Conservation (phyloP, 2,797 vertebrate species). For the Neoniphon sammara region DNA sequence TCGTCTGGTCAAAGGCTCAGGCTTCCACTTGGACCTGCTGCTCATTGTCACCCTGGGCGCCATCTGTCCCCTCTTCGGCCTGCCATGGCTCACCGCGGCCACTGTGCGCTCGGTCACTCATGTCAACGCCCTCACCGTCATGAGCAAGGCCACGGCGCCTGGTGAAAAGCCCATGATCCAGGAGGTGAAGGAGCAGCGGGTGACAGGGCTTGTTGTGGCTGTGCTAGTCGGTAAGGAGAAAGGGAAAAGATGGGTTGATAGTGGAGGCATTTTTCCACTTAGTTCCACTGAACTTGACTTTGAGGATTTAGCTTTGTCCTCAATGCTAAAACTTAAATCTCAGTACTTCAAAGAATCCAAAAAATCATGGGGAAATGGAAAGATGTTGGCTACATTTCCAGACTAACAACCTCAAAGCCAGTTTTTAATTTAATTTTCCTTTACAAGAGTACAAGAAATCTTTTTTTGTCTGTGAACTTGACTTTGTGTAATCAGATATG, state of each 20-base stretch:
- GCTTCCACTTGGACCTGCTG: constrained; percentile 96
- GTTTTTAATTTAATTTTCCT: neutral
- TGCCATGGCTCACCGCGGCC: constrained; percentile 96
- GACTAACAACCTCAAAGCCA: neutral
- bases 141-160: constrained; percentile 96
- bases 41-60: constrained; percentile 94
- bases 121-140: constrained; percentile 95
- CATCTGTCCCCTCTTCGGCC: constrained; percentile 93
- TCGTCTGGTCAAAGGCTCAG: constrained; percentile 92
- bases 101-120: constrained; percentile 97
- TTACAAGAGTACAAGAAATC: neutral
- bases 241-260: neutral
- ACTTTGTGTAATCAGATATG: no score
- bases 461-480: neutral
- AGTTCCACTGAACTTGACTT: neutral
- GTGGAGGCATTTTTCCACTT: no score
- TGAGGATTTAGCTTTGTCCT: neutral
- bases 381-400: neutral
- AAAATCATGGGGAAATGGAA: neutral
- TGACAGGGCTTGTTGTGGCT: constrained; percentile 91
- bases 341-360: neutral
- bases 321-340: neutral
- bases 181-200: constrained; percentile 90
- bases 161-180: constrained; percentile 94
- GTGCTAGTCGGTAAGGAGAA: constrained; percentile 89